phyloP scores from a whole-genome alignment of 2,797 vertebrate species.

The Potorous gilbertii region DNA sequence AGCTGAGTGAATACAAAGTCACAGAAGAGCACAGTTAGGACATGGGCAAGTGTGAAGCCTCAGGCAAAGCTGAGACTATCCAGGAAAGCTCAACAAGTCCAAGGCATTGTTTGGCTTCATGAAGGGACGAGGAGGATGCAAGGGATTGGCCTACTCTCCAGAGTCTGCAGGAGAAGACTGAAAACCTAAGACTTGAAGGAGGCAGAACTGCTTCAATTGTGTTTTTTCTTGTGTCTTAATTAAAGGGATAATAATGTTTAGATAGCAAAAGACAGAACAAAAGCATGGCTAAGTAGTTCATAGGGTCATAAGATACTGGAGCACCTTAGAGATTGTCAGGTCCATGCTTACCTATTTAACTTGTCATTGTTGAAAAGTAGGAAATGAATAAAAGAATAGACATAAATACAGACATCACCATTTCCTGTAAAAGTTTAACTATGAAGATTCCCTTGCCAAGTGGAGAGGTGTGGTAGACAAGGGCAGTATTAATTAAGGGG shows the following conservation, averaged over 20 bases:
- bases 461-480: background rate
- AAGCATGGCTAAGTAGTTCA: too few relatives aligned
- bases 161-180: background rate
- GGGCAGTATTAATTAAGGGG: too few relatives aligned
- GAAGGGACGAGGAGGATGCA: background rate
- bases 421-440: background rate
- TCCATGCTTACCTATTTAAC: background rate
- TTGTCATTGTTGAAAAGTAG: background rate
- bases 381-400: background rate
- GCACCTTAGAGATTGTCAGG: too few relatives aligned
- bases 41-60: background rate
- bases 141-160: background rate
- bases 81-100: background rate
- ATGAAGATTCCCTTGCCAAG: background rate
- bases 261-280: too few relatives aligned
- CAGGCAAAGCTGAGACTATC: background rate
- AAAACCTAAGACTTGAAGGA: background rate
- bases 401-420: background rate
- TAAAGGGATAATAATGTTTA: too few relatives aligned
- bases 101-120: background rate
- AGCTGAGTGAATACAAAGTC: background rate
- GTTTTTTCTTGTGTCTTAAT: too few relatives aligned
- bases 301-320: too few relatives aligned
- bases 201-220: background rate
- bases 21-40: too few relatives aligned